phyloP scores from a whole-genome alignment of 2,797 vertebrate species.

The Dipus sagitta region DNA sequence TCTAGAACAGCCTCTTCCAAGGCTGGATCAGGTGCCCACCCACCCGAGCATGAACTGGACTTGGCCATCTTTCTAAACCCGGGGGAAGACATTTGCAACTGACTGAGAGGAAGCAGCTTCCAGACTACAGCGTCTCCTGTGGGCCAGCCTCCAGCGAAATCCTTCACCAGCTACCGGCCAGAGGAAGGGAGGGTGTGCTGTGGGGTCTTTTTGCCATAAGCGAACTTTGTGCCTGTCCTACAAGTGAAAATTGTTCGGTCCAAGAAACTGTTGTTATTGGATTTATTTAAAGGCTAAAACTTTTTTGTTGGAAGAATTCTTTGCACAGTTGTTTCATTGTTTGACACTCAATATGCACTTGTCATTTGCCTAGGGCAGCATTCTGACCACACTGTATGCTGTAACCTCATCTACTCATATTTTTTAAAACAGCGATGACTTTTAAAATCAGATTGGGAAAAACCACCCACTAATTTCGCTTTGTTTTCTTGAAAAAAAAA shows the following conservation, averaged over 20 bases:
- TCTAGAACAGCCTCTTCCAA: constrained; percentile 5
- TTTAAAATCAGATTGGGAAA: constrained; percentile 70
- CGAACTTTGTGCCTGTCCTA: constrained; percentile 87
- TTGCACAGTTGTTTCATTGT: constrained; percentile 86
- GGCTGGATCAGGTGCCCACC: constrained; percentile 66
- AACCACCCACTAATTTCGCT: constrained; percentile 83
- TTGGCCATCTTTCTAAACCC: constrained; percentile 61
- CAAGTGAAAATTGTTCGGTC: constrained; percentile 81
- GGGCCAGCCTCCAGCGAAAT: not conserved
- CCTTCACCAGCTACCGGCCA: constrained; percentile 31
- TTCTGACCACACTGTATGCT: constrained; percentile 78
- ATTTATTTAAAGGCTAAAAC: constrained; percentile 86
- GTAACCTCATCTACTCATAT: constrained; percentile 85
- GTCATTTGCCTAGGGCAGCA: constrained; percentile 85
- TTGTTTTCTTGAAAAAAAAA: constrained; percentile 78
- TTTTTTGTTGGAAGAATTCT: constrained; percentile 76
- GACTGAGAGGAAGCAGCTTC: constrained; percentile 72
- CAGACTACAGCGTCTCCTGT: constrained; percentile 33
- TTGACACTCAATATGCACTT: constrained; percentile 85
- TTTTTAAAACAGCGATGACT: constrained; percentile 65
- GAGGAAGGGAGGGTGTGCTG: constrained; percentile 52
- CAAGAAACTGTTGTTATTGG: constrained; percentile 78
- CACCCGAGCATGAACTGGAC: constrained; percentile 74
- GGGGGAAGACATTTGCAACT: constrained; percentile 61
- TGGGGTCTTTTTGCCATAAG: constrained; percentile 80